Percentiles rank a stretch among this genome's conserved stretches.
phyloP scores from a whole-genome alignment of 2,797 vertebrate species.

The Leptoclinus maculatus region DNA sequence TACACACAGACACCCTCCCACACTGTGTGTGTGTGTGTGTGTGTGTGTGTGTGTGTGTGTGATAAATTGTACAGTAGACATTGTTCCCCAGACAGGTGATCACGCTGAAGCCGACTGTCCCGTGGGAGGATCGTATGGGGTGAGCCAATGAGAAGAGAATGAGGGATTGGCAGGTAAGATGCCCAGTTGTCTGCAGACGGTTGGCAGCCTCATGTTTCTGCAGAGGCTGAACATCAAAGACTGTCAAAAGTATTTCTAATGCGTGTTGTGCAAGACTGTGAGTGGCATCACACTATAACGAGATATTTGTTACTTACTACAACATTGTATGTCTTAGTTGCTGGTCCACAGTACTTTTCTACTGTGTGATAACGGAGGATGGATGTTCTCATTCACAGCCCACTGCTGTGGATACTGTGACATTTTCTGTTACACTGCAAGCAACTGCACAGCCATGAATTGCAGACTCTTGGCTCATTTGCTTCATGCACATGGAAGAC shows the following conservation, averaged over 20 bases:
- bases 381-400: conserved; percentile 12
- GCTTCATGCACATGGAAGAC: not conserved
- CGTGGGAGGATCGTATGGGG: conserved; percentile 42
- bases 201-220: conserved; percentile 66
- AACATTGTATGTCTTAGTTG: not conserved
- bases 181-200: conserved; percentile 58
- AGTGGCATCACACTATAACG: conserved; percentile 34
- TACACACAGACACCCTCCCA: conserved; percentile 1
- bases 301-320: conserved; percentile 14
- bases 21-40: not conserved
- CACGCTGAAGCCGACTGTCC: conserved; percentile 36
- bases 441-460: conserved; percentile 12
- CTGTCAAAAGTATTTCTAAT: conserved; percentile 42
- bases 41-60: not conserved
- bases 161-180: conserved; percentile 44
- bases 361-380: not conserved
- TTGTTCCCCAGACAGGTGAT: conserved; percentile 62
- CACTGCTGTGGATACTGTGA: conserved; percentile 3
- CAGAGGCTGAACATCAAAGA: conserved; percentile 67
- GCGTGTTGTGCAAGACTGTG: conserved; percentile 33
- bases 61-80: conserved; percentile 23
- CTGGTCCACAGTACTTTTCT: conserved; percentile 3
- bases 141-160: conserved; percentile 32
- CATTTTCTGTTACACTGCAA: not conserved
- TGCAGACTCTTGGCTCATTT: conserved; percentile 1